phyloP scores from a whole-genome alignment of 2,888 invertebrate species.

The Osedax frankpressi region DNA sequence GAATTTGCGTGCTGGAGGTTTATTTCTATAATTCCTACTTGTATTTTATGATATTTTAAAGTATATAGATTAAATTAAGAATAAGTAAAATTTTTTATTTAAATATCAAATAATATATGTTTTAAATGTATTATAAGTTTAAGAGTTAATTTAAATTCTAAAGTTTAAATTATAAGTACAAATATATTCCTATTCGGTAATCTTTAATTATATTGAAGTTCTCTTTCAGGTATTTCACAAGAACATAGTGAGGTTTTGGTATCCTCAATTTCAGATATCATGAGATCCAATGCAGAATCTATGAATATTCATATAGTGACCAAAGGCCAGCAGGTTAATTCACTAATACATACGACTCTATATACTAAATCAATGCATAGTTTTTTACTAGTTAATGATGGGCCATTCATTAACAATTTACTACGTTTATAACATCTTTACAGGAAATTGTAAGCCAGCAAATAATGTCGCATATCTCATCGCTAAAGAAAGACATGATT shows the following conservation, averaged over 20 bases:
- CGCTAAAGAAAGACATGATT: constrained; percentile 45
- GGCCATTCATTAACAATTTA: too few relatives aligned
- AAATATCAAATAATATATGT: background rate
- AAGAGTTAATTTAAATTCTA: background rate
- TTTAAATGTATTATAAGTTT: background rate
- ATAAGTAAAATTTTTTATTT: background rate
- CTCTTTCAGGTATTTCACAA: constrained; percentile 37
- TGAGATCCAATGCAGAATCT: constrained; percentile 36
- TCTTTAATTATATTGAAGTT: background rate
- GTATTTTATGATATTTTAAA: background rate
- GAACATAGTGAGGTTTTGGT: constrained; percentile 36
- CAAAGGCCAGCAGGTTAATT: constrained; percentile 38
- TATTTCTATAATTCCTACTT: background rate
- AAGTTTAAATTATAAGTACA: background rate
- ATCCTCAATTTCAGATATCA: constrained; percentile 32
- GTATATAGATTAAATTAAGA: background rate
- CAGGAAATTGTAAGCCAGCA: constrained; percentile 44
- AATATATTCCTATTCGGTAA: background rate
- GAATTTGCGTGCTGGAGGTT: background rate
- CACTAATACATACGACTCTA: too few relatives aligned
- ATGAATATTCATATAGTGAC: constrained; percentile 39
- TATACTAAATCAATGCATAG: too few relatives aligned
- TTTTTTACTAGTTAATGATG: too few relatives aligned
- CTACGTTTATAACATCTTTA: too few relatives aligned
- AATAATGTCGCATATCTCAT: constrained; percentile 38